Evolutionary conservation across 2,888 invertebrate species (phyloP).

Genomic region (Sarcophaga subvicina): DNA sequence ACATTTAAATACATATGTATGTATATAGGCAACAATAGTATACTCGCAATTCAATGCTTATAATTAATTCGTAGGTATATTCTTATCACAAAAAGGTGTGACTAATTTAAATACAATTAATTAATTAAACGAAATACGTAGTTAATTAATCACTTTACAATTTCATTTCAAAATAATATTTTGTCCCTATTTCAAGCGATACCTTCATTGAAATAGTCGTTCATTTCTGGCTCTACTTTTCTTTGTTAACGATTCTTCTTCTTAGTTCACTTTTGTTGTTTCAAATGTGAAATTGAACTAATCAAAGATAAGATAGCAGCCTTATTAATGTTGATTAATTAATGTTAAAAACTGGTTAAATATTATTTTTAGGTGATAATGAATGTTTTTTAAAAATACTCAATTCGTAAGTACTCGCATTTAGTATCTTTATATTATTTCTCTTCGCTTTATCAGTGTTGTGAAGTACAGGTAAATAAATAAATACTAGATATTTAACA

Average conservation of each 20-base stretch:
- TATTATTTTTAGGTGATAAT: slow-evolving; percentile 17
- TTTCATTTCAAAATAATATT: background rate
- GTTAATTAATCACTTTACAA: background rate
- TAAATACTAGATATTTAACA: background rate
- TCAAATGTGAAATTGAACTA: slow-evolving; percentile 16
- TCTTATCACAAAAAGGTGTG: background rate
- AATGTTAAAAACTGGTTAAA: slow-evolving; percentile 11
- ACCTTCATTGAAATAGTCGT: no score
- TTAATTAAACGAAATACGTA: background rate
- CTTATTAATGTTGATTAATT: slow-evolving; percentile 34
- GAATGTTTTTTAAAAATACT: background rate
- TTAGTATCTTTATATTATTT: background rate
- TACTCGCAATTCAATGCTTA: no score
- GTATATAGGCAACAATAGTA: no score
- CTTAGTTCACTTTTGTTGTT: background rate
- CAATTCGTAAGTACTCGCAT: background rate
- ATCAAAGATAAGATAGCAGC: slow-evolving; percentile 30
- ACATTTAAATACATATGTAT: no score
- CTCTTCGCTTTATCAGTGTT: background rate
- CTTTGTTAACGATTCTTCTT: background rate
- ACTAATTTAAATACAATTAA: background rate
- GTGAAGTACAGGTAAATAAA: background rate
- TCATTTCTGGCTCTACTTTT: background rate
- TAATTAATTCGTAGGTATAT: background rate
- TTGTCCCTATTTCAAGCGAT: background rate